phyloP scores from a whole-genome alignment of 2,888 invertebrate species.

The Eupithecia centaureata region DNA sequence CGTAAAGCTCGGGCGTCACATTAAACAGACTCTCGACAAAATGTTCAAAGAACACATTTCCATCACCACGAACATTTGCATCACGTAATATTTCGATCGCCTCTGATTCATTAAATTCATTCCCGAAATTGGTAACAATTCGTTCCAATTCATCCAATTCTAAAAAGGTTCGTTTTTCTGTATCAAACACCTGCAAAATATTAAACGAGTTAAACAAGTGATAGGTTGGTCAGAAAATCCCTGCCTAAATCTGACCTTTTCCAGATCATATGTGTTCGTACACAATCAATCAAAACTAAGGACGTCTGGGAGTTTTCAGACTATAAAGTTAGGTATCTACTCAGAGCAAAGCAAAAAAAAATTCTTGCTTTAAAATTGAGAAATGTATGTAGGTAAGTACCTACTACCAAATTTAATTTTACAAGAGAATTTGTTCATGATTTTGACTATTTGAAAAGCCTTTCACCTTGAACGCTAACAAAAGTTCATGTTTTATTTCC shows the following conservation, averaged over 20 bases:
- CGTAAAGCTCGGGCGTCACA: slow-evolving; percentile 67
- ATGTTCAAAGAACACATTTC: slow-evolving; percentile 66
- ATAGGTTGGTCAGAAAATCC: no score
- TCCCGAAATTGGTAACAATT: slow-evolving; percentile 60
- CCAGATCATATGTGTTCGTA: no score
- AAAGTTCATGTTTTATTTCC: slow-evolving; percentile 69
- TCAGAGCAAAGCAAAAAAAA: background rate
- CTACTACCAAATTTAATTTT: background rate
- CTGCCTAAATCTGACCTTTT: no score
- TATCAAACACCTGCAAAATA: slow-evolving; percentile 71
- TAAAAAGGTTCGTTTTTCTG: slow-evolving; percentile 66
- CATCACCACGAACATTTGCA: slow-evolving; percentile 71
- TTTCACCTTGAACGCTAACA: slow-evolving; percentile 66
- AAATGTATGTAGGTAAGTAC: no score
- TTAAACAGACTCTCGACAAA: slow-evolving; percentile 70
- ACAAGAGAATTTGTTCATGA: background rate
- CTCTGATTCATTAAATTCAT: slow-evolving; percentile 61
- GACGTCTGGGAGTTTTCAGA: no score
- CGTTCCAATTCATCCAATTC: slow-evolving; percentile 63
- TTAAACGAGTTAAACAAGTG: background rate
- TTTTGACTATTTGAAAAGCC: background rate
- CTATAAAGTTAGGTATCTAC: no score
- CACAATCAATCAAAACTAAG: no score
- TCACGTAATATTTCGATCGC: slow-evolving; percentile 66
- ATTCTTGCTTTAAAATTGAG: background rate